phyloP scores from a whole-genome alignment of 2,113 vertebrate species.

The Strix aluco region DNA sequence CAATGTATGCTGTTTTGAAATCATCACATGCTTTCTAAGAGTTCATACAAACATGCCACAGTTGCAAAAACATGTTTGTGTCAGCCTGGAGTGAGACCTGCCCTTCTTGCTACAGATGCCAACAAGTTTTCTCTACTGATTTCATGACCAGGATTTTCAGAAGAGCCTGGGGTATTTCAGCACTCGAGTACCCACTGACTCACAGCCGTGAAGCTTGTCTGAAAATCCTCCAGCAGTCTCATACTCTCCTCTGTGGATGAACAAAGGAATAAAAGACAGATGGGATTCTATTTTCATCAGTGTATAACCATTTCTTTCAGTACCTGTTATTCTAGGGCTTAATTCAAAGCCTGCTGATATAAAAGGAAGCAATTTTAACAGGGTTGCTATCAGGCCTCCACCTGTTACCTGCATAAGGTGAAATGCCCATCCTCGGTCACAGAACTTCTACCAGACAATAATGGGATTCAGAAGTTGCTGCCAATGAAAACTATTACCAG shows the following conservation, averaged over 20 bases:
- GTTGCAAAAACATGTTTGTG: slow-evolving; percentile 53
- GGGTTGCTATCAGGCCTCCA: background rate
- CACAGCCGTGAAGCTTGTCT: background rate
- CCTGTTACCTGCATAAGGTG: background rate
- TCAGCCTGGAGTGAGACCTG: slow-evolving; percentile 22
- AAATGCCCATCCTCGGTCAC: background rate
- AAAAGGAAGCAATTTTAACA: background rate
- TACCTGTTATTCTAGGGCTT: background rate
- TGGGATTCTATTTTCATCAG: background rate
- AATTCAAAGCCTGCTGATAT: background rate
- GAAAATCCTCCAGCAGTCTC: background rate
- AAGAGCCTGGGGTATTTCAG: background rate
- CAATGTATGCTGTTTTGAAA: slow-evolving; percentile 40
- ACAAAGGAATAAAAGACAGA: background rate
- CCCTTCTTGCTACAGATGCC: background rate
- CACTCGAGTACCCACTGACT: background rate
- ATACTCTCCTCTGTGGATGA: background rate
- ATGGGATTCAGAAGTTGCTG: background rate
- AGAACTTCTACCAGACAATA: background rate
- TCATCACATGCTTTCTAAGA: slow-evolving; percentile 47
- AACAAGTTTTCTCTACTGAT: background rate
- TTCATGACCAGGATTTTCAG: background rate
- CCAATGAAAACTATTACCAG: slow-evolving; percentile 17
- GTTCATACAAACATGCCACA: slow-evolving; percentile 33
- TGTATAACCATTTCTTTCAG: background rate